These are phyloP conservation scores for Hirtodrosophila cameraria DNA, from an alignment of 2,888 invertebrate species.

Conservation along the genomic window DNA sequence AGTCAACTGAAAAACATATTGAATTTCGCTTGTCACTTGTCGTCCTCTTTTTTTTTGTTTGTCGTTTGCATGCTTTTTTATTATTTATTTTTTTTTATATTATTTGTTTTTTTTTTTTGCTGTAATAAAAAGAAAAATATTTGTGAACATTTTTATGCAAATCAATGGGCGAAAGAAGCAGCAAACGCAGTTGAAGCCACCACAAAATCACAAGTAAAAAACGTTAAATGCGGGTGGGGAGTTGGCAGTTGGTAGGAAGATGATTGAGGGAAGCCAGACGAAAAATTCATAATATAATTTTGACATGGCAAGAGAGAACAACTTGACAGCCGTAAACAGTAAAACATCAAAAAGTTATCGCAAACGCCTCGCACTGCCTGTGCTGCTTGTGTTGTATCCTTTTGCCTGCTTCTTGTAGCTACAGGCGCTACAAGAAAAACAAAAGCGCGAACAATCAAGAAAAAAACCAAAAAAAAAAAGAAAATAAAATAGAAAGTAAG, in stretches of 20 bases:
- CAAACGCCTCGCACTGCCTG: constrained; percentile 41
- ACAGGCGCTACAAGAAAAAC: constrained; percentile 52
- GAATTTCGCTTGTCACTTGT: constrained; percentile 57
- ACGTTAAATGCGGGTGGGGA: not conserved
- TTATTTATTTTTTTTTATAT: constrained; percentile 16
- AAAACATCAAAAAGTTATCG: constrained; percentile 77
- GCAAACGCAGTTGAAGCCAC: constrained; percentile 30
- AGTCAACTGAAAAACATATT: constrained; percentile 60
- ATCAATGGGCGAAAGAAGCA: constrained; percentile 52
- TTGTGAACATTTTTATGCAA: constrained; percentile 73
- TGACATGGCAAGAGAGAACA: constrained; percentile 62
- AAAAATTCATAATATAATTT: constrained; percentile 69
- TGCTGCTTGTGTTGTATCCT: constrained; percentile 26
- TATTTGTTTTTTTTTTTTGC: constrained; percentile 24
- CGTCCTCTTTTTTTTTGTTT: no score
- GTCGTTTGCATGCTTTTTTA: constrained; percentile 27
- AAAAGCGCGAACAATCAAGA: constrained; percentile 55
- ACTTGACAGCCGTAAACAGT: constrained; percentile 76
- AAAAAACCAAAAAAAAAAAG: not conserved
- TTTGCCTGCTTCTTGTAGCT: constrained; percentile 33
- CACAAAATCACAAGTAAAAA: constrained; percentile 25
- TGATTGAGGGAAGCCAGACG: constrained; percentile 5
- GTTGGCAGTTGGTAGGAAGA: not conserved
- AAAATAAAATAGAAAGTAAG: constrained; percentile 1
- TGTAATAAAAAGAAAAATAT: constrained; percentile 64